Evolutionary conservation across 2,113 vertebrate species (phyloP).

Genomic region (Cyprinus carpio): DNA sequence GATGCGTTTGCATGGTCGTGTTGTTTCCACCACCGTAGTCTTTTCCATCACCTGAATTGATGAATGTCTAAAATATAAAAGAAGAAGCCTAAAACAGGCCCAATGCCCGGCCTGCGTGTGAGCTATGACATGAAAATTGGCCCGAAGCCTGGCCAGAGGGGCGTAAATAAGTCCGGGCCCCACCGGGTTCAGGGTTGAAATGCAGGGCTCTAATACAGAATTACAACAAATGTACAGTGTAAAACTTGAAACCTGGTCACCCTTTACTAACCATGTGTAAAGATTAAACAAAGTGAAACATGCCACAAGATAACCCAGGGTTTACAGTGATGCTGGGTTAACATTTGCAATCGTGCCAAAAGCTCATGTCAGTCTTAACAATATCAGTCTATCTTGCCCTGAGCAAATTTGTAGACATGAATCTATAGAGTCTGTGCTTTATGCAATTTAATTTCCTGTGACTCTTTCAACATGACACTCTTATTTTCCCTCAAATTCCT

Average conservation of each 20-base stretch:
- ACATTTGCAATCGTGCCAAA: not conserved
- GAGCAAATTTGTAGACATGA: slow-evolving; percentile 36
- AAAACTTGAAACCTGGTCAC: not conserved
- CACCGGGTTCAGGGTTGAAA: too few relatives aligned
- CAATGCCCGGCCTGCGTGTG: too few relatives aligned
- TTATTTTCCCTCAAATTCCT: slow-evolving; percentile 49
- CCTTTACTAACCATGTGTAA: not conserved
- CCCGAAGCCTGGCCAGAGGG: too few relatives aligned
- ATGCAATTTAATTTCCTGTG: slow-evolving; percentile 23
- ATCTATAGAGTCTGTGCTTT: slow-evolving; percentile 10
- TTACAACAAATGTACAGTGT: not conserved
- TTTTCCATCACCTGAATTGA: too few relatives aligned
- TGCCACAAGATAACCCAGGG: not conserved
- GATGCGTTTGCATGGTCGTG: too few relatives aligned
- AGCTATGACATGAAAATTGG: too few relatives aligned
- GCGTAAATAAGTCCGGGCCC: too few relatives aligned
- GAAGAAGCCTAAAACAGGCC: too few relatives aligned
- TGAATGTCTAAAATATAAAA: too few relatives aligned
- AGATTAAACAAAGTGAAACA: slow-evolving; percentile 2
- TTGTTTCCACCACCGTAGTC: too few relatives aligned
- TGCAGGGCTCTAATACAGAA: too few relatives aligned
- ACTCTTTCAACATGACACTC: slow-evolving; percentile 45
- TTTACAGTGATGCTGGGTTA: not conserved
- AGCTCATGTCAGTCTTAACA: not conserved
- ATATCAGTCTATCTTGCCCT: not conserved